Evolutionary conservation across 2,113 vertebrate genomes (phyloP).

Genomic region (Brachirus orientalis): DNA sequence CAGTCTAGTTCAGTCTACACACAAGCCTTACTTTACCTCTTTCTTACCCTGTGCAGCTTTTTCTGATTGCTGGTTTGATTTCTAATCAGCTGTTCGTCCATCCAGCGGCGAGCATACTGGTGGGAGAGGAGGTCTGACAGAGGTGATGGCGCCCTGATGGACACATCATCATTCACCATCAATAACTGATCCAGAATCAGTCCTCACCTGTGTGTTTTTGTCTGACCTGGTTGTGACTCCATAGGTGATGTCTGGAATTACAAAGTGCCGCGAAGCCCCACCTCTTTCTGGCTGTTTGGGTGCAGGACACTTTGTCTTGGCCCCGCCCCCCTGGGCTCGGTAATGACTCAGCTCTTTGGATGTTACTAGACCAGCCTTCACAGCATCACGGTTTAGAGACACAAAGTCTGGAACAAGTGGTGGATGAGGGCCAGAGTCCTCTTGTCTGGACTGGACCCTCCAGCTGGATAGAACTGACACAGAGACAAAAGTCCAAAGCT

Average conservation of each 20-base stretch:
- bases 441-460: constrained; percentile 57
- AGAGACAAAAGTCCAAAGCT: constrained; percentile 1
- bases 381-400: constrained; percentile 82
- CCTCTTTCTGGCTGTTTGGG: constrained; percentile 29
- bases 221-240: constrained; percentile 81
- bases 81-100: constrained; percentile 81
- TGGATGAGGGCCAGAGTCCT: not conserved
- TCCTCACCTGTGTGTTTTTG: not conserved
- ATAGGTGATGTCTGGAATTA: constrained; percentile 63
- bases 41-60: constrained; percentile 21
- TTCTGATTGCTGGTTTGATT: constrained; percentile 42
- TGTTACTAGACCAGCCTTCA: constrained; percentile 83
- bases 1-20: no score
- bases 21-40: no score
- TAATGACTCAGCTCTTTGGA: constrained; percentile 82
- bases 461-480: constrained; percentile 86
- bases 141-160: constrained; percentile 82
- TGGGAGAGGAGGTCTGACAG: constrained; percentile 86
- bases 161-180: not conserved
- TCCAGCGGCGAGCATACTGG: constrained; percentile 85
- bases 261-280: not conserved
- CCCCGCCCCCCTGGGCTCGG: constrained; percentile 68
- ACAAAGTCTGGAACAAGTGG: constrained; percentile 78
- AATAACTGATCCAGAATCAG: not conserved
- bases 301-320: constrained; percentile 41